Conservation (phyloP, 1,140 invertebrate genomes). For the Nilaparvata lugens region DNA sequence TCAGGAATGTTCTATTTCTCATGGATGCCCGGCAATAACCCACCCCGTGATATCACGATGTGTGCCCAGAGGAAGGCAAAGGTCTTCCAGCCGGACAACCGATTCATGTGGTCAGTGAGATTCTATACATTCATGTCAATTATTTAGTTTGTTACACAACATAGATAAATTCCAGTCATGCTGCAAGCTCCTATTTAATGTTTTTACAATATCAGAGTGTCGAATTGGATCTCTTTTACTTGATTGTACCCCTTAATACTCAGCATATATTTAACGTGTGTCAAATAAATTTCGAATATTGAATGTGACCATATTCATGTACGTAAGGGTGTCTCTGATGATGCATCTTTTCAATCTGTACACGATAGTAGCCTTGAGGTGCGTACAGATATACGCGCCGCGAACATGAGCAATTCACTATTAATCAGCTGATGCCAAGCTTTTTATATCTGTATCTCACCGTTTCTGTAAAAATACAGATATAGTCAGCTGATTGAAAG, state of each 20-base stretch:
- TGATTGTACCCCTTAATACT: not conserved
- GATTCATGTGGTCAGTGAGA: not conserved
- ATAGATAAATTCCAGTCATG: not conserved
- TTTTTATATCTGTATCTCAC: no score
- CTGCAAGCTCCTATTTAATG: no score
- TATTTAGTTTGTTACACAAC: not conserved
- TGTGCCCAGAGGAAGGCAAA: conserved; percentile 80
- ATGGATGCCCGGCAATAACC: conserved; percentile 48
- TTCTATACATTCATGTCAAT: not conserved
- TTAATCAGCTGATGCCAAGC: no score
- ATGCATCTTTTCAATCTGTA: no score
- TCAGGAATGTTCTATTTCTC: conserved; percentile 96
- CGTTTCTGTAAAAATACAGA: no score
- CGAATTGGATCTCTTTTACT: not conserved
- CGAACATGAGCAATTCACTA: no score
- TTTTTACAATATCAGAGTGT: not conserved
- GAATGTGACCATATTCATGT: no score
- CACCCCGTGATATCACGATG: conserved; percentile 66
- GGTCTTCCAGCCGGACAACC: conserved; percentile 74
- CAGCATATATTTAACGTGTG: not conserved
- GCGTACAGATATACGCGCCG: no score
- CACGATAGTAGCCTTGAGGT: no score
- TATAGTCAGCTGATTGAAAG: no score
- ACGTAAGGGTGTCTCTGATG: no score
- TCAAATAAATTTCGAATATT: no score